Percentiles rank a stretch among this genome's conserved stretches.
phyloP scores from a whole-genome alignment of 1,140 invertebrate genomes.

The Lordiphosa collinella region DNA sequence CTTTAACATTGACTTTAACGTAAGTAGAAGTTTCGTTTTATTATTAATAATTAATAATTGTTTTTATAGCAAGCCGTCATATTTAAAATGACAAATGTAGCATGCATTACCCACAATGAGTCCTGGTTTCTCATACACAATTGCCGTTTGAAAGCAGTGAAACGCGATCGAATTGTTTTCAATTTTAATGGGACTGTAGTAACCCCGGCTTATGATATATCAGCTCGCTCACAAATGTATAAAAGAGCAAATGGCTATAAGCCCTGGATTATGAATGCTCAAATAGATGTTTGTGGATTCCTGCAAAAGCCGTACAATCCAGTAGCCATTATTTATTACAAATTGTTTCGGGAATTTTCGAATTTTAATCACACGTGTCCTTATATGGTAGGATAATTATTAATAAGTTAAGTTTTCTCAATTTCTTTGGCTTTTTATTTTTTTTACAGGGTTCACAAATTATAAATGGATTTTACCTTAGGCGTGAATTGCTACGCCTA shows the following conservation, averaged over 20 bases:
- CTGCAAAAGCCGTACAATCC: background rate
- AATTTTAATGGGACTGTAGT: slow-evolving; percentile 4
- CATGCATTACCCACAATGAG: background rate
- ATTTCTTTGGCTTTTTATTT: too few relatives aligned
- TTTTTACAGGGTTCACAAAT: too few relatives aligned
- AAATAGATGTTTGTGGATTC: background rate
- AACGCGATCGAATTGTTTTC: background rate
- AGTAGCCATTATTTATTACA: background rate
- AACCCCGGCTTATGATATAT: background rate
- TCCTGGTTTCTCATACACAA: background rate
- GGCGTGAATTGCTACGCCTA: too few relatives aligned
- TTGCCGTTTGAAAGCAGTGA: background rate
- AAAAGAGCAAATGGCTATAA: slow-evolving; percentile 1
- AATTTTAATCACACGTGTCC: slow-evolving; percentile 7
- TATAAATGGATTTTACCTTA: too few relatives aligned
- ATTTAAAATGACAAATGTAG: background rate
- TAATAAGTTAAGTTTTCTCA: too few relatives aligned
- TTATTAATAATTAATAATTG: too few relatives aligned
- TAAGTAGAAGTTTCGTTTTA: too few relatives aligned
- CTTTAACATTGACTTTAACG: too few relatives aligned
- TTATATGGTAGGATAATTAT: background rate
- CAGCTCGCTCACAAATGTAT: background rate
- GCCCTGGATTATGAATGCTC: background rate
- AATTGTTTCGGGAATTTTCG: background rate
- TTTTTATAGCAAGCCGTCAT: background rate